Evolutionary conservation across 2,797 vertebrate species (phyloP).

Genomic region (Macrochelys suwanniensis): DNA sequence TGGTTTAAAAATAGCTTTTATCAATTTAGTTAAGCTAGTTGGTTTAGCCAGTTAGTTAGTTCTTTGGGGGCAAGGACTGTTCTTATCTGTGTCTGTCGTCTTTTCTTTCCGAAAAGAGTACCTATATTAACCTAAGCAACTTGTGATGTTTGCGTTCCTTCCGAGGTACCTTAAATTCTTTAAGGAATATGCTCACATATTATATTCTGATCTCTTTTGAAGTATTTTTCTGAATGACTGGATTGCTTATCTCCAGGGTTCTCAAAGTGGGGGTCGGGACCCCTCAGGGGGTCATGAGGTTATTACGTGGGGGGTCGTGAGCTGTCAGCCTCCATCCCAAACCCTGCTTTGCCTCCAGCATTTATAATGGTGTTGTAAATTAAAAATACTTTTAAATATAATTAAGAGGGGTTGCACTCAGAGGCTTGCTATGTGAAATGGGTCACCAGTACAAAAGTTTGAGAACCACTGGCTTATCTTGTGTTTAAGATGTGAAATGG

Average conservation of each 20-base stretch:
- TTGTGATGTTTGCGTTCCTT: neutral
- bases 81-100: neutral
- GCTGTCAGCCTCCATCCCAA: too few species aligned
- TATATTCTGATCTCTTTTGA: neutral
- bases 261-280: too few species aligned
- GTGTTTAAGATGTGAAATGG: neutral
- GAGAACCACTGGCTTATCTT: neutral
- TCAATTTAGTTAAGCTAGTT: neutral
- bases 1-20: neutral
- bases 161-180: neutral
- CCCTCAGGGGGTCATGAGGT: too few species aligned
- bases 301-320: too few species aligned
- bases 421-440: too few species aligned
- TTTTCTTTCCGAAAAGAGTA: neutral
- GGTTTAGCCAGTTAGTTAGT: neutral
- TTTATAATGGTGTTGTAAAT: too few species aligned
- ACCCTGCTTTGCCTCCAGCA: too few species aligned
- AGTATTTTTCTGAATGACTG: neutral
- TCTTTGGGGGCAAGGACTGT: neutral
- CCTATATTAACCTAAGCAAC: neutral
- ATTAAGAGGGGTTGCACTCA: too few species aligned
- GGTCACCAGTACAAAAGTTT: too few species aligned
- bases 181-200: neutral
- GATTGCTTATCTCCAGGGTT: neutral
- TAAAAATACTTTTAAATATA: too few species aligned